Conservation (phyloP, 1,140 invertebrate genomes). For the Drosophila tristis region DNA sequence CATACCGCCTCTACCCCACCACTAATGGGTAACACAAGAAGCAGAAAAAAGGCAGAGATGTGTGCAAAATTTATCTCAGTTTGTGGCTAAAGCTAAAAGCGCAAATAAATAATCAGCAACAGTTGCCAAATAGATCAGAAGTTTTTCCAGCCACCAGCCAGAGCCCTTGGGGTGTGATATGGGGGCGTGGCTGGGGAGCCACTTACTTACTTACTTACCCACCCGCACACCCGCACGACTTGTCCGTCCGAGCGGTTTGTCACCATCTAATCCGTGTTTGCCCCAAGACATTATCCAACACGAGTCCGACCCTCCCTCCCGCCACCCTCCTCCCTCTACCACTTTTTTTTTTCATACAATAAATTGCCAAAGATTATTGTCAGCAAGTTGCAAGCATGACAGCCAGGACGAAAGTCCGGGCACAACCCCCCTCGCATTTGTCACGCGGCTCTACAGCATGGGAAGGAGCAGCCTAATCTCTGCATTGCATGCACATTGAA, state of each 20-base stretch:
- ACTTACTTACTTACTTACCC: conserved; percentile 36
- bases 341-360: conserved; percentile 42
- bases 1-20: no score
- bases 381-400: conserved; percentile 49
- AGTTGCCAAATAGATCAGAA: conserved; percentile 80
- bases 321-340: conserved; percentile 2
- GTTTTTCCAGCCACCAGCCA: conserved; percentile 26
- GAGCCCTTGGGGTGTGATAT: conserved; percentile 9
- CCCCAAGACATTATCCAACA: conserved; percentile 61
- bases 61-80: conserved; percentile 49
- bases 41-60: conserved; percentile 5
- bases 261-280: conserved; percentile 67
- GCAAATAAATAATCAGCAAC: conserved; percentile 83
- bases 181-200: conserved; percentile 38
- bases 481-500: conserved; percentile 40
- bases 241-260: conserved; percentile 53
- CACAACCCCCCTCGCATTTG: conserved; percentile 67
- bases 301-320: neutral
- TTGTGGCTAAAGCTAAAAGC: conserved; percentile 64
- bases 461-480: conserved; percentile 36
- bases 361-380: conserved; percentile 79
- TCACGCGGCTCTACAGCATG: conserved; percentile 37
- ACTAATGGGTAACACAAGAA: no score
- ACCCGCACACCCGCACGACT: conserved; percentile 12
- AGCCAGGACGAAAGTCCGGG: neutral